phyloP scores from a whole-genome alignment of 1,140 invertebrate genomes.

The Aphidius gifuensis region DNA sequence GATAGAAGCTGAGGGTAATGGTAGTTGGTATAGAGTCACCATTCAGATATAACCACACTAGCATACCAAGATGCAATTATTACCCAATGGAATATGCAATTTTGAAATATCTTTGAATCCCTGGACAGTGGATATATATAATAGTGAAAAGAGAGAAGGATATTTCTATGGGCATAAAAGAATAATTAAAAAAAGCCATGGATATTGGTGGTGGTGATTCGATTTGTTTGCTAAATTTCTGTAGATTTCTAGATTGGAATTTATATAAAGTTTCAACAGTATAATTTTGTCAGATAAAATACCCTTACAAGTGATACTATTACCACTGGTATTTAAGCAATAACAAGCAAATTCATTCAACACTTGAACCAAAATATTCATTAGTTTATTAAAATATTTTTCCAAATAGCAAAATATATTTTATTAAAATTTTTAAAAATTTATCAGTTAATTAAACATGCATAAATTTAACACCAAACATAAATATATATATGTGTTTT shows the following conservation, averaged over 20 bases:
- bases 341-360: conserved; percentile 26
- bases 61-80: conserved; percentile 47
- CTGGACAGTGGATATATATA: conserved; percentile 12
- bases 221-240: conserved; percentile 27
- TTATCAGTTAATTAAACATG: too few relatives aligned
- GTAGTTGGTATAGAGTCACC: too few relatives aligned
- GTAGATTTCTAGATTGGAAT: conserved; percentile 30
- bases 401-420: too few relatives aligned
- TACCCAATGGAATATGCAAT: conserved; percentile 36
- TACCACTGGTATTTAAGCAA: conserved; percentile 28
- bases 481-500: too few relatives aligned
- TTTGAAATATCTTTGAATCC: conserved; percentile 41
- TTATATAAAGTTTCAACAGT: conserved; percentile 47
- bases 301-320: conserved; percentile 27
- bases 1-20: too few relatives aligned
- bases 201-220: conserved; percentile 5
- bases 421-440: too few relatives aligned
- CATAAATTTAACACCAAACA: too few relatives aligned
- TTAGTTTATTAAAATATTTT: too few relatives aligned
- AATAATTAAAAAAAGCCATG: conserved; percentile 11
- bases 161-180: background rate
- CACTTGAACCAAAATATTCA: too few relatives aligned
- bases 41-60: too few relatives aligned
- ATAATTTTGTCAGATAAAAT: conserved; percentile 43
- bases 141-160: conserved; percentile 3